Base-by-base conservation (phyloP, 2,888 invertebrate species). In the Eurytoma adleriae region DNA sequence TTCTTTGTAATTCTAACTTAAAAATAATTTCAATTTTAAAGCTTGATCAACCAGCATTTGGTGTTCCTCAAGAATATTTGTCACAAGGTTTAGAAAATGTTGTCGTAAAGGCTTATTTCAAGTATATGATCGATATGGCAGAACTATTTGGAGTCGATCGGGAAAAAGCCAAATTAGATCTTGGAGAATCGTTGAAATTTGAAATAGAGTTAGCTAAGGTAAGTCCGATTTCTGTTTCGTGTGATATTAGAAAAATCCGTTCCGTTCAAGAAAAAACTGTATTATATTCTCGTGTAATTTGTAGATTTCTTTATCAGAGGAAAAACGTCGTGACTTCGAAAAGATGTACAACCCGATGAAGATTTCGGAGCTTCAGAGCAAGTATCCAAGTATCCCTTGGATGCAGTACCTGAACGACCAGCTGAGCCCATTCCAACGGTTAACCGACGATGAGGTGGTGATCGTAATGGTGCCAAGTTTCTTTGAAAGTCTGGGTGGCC, bases 181-280 rank as follows among this genome's bases (percentile, higher is more conserved):
- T 98, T 79, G 93, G 91, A 70, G 94, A 96, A 68, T 96, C 97
- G 0, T 91, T 98, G 27, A 92, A 95, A 82, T 98, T 98, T 87
- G 98, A 98, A 92, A 96, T 96, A 83, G 92, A 94, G 84, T 92
- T 98, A 76, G 98, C 98, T 50, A 97, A 98, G 90, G 98, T 98
- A 92, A 94, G n/a, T n/a, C n/a, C n/a, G n/a, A n/a, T n/a, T n/a
- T n/a, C n/a, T n/a, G n/a, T n/a, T n/a, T n/a, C n/a, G n/a, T n/a
- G n/a, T n/a, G n/a, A n/a, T n/a, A n/a, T n/a, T n/a, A n/a, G n/a
- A n/a, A n/a, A n/a, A n/a, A n/a, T n/a, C n/a, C n/a, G n/a, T n/a
- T n/a, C n/a, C n/a, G n/a, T n/a, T n/a, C n/a, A n/a, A n/a, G n/a
- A n/a, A n/a, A n/a, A n/a, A n/a, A n/a, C n/a, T n/a, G n/a, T n/a